phyloP scores from a whole-genome alignment of 2,113 vertebrate genomes.

The Lontra canadensis region DNA sequence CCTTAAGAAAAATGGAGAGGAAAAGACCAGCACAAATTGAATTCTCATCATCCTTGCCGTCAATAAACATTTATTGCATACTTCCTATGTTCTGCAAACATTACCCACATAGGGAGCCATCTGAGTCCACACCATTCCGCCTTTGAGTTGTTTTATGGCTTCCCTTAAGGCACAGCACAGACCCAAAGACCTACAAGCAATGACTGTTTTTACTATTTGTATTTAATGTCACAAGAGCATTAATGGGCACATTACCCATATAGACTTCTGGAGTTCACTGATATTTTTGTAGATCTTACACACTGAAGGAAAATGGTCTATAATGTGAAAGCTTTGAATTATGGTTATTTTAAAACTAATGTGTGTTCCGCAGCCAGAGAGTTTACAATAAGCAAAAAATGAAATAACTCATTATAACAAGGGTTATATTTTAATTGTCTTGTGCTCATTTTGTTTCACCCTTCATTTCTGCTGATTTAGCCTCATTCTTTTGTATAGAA shows the following conservation, averaged over 20 bases:
- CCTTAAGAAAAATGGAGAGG: neutral
- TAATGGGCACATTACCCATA: conserved; percentile 5
- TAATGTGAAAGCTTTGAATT: neutral
- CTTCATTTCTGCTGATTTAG: neutral
- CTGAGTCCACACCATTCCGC: neutral
- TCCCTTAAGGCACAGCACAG: neutral
- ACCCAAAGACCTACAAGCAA: neutral
- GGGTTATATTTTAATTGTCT: conserved; percentile 28
- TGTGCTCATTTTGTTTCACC: neutral
- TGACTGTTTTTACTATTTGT: conserved; percentile 19
- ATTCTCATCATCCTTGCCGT: neutral
- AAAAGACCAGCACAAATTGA: neutral
- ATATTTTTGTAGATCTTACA: conserved; percentile 27
- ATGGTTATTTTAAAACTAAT: conserved; percentile 57
- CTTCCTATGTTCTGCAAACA: neutral
- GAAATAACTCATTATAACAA: conserved; percentile 31
- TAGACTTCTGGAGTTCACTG: conserved; percentile 19
- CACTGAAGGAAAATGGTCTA: neutral
- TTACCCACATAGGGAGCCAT: neutral
- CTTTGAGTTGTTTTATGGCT: neutral
- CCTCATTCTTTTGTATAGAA: neutral
- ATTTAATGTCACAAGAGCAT: neutral
- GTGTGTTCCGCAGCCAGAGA: conserved; percentile 44
- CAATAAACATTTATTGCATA: neutral
- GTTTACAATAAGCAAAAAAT: conserved; percentile 71